Percentiles rank a stretch among this genome's conserved stretches.
phyloP scores from a whole-genome alignment of 2,888 invertebrate species.

The Agrochola litura region DNA sequence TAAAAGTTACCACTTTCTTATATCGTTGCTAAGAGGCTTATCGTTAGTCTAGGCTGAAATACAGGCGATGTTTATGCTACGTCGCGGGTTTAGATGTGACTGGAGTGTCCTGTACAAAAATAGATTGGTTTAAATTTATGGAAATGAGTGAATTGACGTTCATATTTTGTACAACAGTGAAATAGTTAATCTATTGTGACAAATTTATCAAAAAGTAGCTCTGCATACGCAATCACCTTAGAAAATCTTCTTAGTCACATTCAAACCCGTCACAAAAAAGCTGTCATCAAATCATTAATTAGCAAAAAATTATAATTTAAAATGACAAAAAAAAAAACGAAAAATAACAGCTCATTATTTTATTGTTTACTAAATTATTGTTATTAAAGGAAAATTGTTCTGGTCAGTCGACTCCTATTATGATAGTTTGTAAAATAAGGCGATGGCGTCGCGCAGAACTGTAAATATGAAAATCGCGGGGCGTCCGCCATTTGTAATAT shows the following conservation, averaged over 20 bases:
- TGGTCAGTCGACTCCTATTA: constrained; percentile 86
- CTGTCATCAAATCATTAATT: constrained; percentile 60
- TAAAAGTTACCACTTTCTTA: constrained; percentile 82
- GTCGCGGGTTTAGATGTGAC: constrained; percentile 51
- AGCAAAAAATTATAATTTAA: constrained; percentile 62
- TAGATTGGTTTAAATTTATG: neutral
- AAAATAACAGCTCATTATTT: constrained; percentile 71
- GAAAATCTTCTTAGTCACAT: constrained; percentile 26
- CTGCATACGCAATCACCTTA: neutral
- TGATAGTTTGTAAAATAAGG: constrained; percentile 75
- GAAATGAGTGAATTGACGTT: neutral
- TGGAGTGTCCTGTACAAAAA: neutral
- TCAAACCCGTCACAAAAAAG: constrained; percentile 43
- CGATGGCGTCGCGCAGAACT: constrained; percentile 74
- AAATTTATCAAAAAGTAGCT: neutral
- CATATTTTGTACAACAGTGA: neutral
- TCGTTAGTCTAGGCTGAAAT: constrained; percentile 73
- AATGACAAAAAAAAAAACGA: constrained; percentile 57
- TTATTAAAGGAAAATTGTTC: constrained; percentile 80
- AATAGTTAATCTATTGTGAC: neutral
- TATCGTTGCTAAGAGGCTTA: constrained; percentile 82
- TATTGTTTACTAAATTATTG: constrained; percentile 80
- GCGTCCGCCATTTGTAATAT: constrained; percentile 71
- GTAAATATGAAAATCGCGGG: constrained; percentile 72
- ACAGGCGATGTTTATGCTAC: constrained; percentile 41